Evolutionary conservation across 2,113 vertebrate genomes (phyloP), one percentile per base, ranked within the genome.

Genomic region (Microtus oregoni): DNA sequence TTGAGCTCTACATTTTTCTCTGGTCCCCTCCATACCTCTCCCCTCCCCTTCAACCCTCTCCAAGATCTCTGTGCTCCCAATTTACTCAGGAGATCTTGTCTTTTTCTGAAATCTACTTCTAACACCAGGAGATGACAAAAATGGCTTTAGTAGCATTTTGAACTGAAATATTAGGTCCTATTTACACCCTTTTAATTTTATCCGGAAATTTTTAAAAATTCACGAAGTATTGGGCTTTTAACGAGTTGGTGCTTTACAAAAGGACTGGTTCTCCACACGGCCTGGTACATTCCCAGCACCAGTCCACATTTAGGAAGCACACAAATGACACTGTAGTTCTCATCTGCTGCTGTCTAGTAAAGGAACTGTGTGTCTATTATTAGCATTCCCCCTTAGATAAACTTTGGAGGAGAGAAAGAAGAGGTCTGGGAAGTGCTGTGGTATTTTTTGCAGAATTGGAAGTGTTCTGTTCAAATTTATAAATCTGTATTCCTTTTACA

Each of bases 51-150:
- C 55, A 58, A 20, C 55, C 5, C 55, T 58, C 58, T 19, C 55
- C 4, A 58, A 19, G 17, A 15, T 58, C 55, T 17, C 55, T 5
- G 6, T 20, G 58, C 19, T 58, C 58, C 58, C 58, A 20, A 58
- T 58, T 58, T 58, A 58, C 19, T 58, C 55, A 58, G 55, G 55
- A 58, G 17, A 58, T 58, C 55, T 58, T 58, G 55, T 19, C 58
- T 58, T 58, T 20, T 58, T 79, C 89, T 72, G 81, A 97, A 92
- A 94, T 3, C 2, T 70, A 70, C 70, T 83, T 86, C 88, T 61
- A 96, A 92, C 58, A 75, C 19, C 19, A 83, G 44, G 5, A 92
- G 85, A 79, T 70, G 76, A 86, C 30, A 28, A 88, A 90, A 97
- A 95, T 13, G 7, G 76, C 65, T 89, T 79, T 86, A 65, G 52